Evolutionary conservation across 2,888 invertebrate genomes (phyloP).

Genomic region (Drosophila vallismaia): DNA sequence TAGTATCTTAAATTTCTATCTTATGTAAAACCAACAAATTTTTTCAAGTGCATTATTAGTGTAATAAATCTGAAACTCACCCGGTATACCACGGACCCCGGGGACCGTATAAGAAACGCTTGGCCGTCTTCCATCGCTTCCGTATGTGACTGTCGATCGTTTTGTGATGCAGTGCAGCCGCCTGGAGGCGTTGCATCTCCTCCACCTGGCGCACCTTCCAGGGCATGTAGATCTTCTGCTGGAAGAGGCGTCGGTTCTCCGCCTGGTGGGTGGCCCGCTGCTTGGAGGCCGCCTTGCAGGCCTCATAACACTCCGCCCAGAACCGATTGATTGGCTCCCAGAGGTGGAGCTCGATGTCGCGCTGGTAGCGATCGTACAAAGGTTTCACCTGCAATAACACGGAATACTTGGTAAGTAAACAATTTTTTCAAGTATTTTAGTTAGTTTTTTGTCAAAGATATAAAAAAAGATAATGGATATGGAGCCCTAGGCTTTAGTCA

Average conservation of each 20-base stretch:
- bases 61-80: constrained; percentile 71
- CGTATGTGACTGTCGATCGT: constrained; percentile 85
- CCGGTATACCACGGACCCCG: constrained; percentile 85
- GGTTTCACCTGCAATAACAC: constrained; percentile 84
- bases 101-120: constrained; percentile 85
- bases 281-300: constrained; percentile 86
- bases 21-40: background rate
- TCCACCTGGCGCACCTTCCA: constrained; percentile 85
- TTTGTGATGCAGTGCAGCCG: constrained; percentile 84
- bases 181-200: constrained; percentile 85
- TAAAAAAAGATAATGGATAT: background rate
- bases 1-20: no score
- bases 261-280: constrained; percentile 85
- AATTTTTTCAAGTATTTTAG: no score
- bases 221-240: constrained; percentile 85
- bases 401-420: constrained; percentile 7
- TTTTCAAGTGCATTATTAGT: background rate
- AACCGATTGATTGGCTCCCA: constrained; percentile 86
- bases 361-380: constrained; percentile 85
- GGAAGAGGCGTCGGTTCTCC: constrained; percentile 86
- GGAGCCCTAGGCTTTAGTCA: background rate
- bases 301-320: constrained; percentile 87
- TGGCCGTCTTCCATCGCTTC: constrained; percentile 85
- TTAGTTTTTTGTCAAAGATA: no score
- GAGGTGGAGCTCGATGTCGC: constrained; percentile 84